These are phyloP conservation scores for Mallotus villosus DNA, from an alignment of 2,797 vertebrate genomes.

Conservation along the genomic window DNA sequence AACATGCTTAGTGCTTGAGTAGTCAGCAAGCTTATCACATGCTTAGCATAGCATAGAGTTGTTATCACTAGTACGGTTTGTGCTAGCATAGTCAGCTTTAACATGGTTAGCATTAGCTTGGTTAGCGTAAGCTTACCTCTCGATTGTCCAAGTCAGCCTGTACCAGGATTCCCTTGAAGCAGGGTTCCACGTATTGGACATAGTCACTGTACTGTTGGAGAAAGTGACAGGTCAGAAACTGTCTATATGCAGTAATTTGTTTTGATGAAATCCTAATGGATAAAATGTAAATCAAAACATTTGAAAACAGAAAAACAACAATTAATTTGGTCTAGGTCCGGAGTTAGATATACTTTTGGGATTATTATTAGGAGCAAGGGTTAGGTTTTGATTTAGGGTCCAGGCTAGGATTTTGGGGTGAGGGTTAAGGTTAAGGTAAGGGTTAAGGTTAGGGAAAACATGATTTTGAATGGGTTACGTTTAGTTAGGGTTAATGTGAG, in stretches of 20 bases:
- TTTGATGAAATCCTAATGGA: too few species aligned
- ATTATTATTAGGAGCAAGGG: too few species aligned
- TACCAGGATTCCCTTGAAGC: conserved; percentile 94
- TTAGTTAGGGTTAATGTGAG: neutral
- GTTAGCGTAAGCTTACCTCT: conserved; percentile 77
- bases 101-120: neutral
- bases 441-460: conserved; percentile 3
- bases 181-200: conserved; percentile 91
- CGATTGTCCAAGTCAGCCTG: conserved; percentile 95
- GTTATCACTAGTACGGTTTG: neutral
- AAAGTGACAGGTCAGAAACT: conserved; percentile 15
- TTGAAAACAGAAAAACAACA: neutral
- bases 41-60: neutral
- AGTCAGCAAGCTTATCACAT: too few species aligned
- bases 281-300: neutral
- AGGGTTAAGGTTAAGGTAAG: too few species aligned
- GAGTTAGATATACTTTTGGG: too few species aligned
- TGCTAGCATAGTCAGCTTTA: neutral
- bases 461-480: too few species aligned
- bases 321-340: too few species aligned
- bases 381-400: too few species aligned
- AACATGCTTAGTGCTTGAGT: too few species aligned
- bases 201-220: conserved; percentile 90
- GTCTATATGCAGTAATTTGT: neutral
- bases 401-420: too few species aligned